Base-by-base conservation (phyloP, 92 coral and sea anemone genomes). In the Actinostola sp. region DNA sequence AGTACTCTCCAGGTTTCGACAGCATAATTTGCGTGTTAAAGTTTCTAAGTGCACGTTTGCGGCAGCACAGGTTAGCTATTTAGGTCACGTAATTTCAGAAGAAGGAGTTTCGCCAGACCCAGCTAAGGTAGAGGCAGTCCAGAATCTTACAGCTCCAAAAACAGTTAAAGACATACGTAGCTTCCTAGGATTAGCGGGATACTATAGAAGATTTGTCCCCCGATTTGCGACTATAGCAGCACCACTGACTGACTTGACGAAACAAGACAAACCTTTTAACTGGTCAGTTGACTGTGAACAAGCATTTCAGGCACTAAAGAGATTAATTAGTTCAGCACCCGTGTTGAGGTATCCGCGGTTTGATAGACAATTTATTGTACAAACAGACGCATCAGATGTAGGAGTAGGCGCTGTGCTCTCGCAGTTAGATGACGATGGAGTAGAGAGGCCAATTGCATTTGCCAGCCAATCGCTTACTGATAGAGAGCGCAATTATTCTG, bases 121-220 rank as follows among this genome's bases (percentile, higher is more conserved):
- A 31, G 71, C 55, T 50, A 81, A 73, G 70, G 61, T 73, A 59
- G 67, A 0, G 35, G 75, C 81, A 73, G 81, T 81, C 17, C 39
- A 38, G 51, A 52, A 71, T 31, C 16, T 80, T 4, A 44, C 43
- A 42, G 34, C 72, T 0, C 66, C 74, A 15, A 60, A 56, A 2
- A 51, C 79, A 30, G 73, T 52, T 5, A 70, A 51, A 52, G 73
- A 63, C n/a, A n/a, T n/a, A n/a, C n/a, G 2, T 20, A 67, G 84
- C 31, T 79, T 79, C 49, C 60, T 79, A 0, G 84, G 78, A 1
- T 24, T 79, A 0, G 63, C 78, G 29, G 84, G 78, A 17, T 61
- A 70, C 13, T 71, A 79, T 25, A 41, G 78, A 6, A 17, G 15
- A 23, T 79, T 61, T 70, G 52, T 70, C 8, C 78, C 78, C 19